Base-by-base conservation (phyloP, 2,888 invertebrate genomes). In the Sympetrum striolatum region DNA sequence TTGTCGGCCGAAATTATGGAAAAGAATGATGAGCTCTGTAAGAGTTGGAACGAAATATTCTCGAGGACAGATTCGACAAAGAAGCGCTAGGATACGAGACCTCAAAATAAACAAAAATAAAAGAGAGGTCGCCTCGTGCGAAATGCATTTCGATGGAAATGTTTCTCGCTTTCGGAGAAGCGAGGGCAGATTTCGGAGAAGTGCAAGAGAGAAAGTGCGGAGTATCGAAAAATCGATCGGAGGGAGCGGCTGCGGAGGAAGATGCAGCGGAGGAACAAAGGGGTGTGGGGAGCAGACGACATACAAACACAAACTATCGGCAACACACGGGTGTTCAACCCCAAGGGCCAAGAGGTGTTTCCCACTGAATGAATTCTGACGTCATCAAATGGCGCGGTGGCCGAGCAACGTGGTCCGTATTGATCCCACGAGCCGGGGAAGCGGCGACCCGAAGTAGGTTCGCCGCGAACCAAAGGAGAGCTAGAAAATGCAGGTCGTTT, bases 341-440 rank as follows among this genome's bases (percentile, higher is more conserved):
- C 86, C 86, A 53, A 53, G 53, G 82, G 82, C 31, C 58, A n/a
- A 25, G 86, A 64, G 86, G 86, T 64, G 86, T 86, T 86, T 58
- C 60, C 86, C 86, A 58, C 58, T 86, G 86, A 86, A 86, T 86
- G 86, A 86, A 86, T 86, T 86, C 86, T 86, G 86, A 86, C 86
- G 86, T 86, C 86, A 86, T 64, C 37, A 64, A 86, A 86, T 64
- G 86, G 53, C 86, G 86, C 58, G 82, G 25, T 48, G 60, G 82
- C 53, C 18, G 82, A 35, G 58, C 53, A 53, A 82, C 82, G 82
- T 82, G 82, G 82, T 58, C 35, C 22, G 82, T 82, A 82, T 82
- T 82, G 82, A 82, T 82, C 82, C 58, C 58, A 53, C 53, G 53
- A 53, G 44, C 44, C 53, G 53, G 18, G 53, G 18, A 18, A 53